Base-by-base conservation (phyloP, 2,888 invertebrate species). In the Hymenopus coronatus region DNA sequence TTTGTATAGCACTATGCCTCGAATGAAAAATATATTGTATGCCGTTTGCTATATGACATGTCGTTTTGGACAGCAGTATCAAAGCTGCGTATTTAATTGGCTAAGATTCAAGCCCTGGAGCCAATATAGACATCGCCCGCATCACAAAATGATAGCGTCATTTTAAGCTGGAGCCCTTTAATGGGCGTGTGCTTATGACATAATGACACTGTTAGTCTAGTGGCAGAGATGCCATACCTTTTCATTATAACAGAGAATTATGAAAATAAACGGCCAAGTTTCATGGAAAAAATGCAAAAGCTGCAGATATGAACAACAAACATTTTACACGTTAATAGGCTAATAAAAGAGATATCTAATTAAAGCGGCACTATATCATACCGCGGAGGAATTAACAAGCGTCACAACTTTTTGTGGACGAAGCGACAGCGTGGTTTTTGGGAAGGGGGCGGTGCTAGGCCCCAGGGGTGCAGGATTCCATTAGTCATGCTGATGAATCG, bases 401-500 rank as follows among this genome's bases (percentile, higher is more conserved):
- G 54, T 70, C 54, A 70, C 54, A 20, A 70, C 54, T 70, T 70
- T 70, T 70, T 70, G 54, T 70, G 25, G 20, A 70, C 54, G 54
- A 70, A 70, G 54, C 54, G 54, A 70, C 20, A 70, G 54, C 54
- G 54, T 20, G 54, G 54, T 70, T 70, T 70, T 70, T 15, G 54
- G 54, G 54, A 1, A 70, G 20, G 54, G 54, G 54, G 54, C 4
- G 15, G 54, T 70, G 54, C 25, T 25, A 70, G 54, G 20, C 54
- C 54, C 54, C 15, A 25, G 54, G 54, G 54, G 54, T 70, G 54
- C 54, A 70, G 82, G 70, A 87, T 82, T 82, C 87, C 87, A 87
- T 87, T 87, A 87, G 87, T 87, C 87, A 87, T 82, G 87, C 87
- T 87, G 87, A 87, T 87, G 87, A 87, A 87, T 87, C 86, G 86